These are phyloP conservation scores for Ferdinandea cuprea DNA, from an alignment of 2,888 invertebrate species.

Conservation along the genomic window DNA sequence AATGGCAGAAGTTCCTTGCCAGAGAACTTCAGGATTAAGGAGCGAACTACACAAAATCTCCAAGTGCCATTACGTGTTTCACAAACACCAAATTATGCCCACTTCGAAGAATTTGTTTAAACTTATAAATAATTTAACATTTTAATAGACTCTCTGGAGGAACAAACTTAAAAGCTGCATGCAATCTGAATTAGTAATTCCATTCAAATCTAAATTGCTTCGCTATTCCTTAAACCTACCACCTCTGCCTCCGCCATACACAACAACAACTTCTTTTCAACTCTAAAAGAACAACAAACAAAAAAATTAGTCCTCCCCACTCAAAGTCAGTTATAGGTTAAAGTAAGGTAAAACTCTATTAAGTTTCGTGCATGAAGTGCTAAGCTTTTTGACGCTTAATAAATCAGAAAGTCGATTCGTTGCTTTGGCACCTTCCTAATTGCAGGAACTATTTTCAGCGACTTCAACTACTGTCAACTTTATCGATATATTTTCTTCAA, in stretches of 20 bases:
- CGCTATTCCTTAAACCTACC: not conserved
- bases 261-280: not conserved
- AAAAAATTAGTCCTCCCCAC: slow-evolving; percentile 7
- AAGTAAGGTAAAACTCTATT: slow-evolving; percentile 14
- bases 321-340: slow-evolving; percentile 21
- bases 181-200: slow-evolving; percentile 7
- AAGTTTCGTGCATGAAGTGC: slow-evolving; percentile 50
- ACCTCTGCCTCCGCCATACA: not conserved
- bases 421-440: slow-evolving; percentile 55
- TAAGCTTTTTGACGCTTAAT: slow-evolving; percentile 33
- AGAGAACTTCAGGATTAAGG: too few species aligned
- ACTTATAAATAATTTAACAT: slow-evolving; percentile 46
- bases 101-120: not conserved
- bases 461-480: slow-evolving; percentile 42
- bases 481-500: slow-evolving; percentile 39
- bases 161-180: not conserved
- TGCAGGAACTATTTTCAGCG: slow-evolving; percentile 33
- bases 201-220: slow-evolving; percentile 15
- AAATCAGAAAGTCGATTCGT: slow-evolving; percentile 50
- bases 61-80: too few species aligned
- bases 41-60: too few species aligned
- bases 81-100: not conserved
- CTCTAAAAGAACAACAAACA: not conserved
- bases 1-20: too few species aligned
- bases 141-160: not conserved